These are phyloP conservation scores for Sitta carolinensis DNA, from an alignment of 2,797 vertebrate species.

Conservation along the genomic window DNA sequence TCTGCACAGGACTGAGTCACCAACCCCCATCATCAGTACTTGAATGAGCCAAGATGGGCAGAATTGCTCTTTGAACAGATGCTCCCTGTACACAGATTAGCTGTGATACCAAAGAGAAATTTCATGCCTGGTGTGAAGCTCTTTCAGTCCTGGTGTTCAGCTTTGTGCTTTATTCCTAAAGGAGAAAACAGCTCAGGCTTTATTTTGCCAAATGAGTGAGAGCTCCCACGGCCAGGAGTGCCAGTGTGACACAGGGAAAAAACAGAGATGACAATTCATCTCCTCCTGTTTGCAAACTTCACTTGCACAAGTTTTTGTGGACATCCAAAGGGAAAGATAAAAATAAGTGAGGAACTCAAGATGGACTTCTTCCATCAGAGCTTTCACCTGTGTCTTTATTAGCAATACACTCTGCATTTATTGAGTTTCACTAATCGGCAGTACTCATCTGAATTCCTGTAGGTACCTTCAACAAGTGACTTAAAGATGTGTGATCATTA, in stretches of 20 bases:
- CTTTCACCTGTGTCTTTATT: background rate
- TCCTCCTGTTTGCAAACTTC: background rate
- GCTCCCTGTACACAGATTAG: background rate
- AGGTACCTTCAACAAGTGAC: background rate
- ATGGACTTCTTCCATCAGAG: background rate
- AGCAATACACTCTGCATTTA: background rate
- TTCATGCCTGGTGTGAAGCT: background rate
- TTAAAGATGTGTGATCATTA: background rate
- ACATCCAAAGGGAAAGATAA: background rate
- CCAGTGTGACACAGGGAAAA: background rate
- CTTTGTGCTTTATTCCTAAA: conserved; percentile 11
- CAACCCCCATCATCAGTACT: background rate
- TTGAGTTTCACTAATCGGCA: background rate
- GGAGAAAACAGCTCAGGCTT: background rate
- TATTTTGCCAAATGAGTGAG: background rate
- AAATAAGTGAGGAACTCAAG: background rate
- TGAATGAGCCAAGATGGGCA: background rate
- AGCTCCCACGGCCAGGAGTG: background rate
- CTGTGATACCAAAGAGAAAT: conserved; percentile 2
- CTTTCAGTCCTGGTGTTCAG: background rate
- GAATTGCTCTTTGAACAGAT: background rate
- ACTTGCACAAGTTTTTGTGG: background rate
- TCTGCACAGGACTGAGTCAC: background rate
- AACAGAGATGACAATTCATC: background rate
- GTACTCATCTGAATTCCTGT: background rate